These are phyloP conservation scores for Drosophila mercatorum DNA, from an alignment of 2,888 invertebrate genomes.

Conservation along the genomic window DNA sequence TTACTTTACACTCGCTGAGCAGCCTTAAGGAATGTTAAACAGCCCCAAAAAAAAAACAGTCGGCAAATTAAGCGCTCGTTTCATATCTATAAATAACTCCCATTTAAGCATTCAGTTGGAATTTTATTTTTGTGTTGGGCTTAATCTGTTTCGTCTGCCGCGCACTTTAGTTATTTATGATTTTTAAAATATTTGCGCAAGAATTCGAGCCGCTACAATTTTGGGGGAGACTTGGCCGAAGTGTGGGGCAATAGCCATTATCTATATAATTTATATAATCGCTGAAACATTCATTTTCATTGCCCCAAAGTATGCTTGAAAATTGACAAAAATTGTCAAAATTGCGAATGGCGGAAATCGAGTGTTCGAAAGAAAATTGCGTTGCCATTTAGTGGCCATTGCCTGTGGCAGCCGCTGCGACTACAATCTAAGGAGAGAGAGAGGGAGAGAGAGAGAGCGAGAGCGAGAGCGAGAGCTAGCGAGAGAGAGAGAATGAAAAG, in stretches of 20 bases:
- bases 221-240: background rate
- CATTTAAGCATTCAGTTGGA: background rate
- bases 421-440: background rate
- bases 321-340: conserved; percentile 29
- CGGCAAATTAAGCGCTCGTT: background rate
- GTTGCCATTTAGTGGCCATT: conserved; percentile 7
- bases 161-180: conserved; percentile 13
- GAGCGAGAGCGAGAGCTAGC: background rate
- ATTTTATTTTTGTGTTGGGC: background rate
- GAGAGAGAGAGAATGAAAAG: background rate
- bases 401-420: background rate
- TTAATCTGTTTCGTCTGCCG: conserved; percentile 10
- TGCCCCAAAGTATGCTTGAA: conserved; percentile 49
- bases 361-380: conserved; percentile 31
- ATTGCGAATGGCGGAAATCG: conserved; percentile 39
- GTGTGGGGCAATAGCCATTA: conserved; percentile 30
- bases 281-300: conserved; percentile 42
- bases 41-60: background rate
- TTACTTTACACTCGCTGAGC: background rate
- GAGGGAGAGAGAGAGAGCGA: background rate
- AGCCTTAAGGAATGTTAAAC: background rate
- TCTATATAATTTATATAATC: conserved; percentile 54
- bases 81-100: background rate
- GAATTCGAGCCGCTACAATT: background rate
- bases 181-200: conserved; percentile 3